Evolutionary conservation across 2,113 vertebrate species (phyloP), one percentile per base, ranked within the genome.

Genomic region (Lophochroa leadbeateri): DNA sequence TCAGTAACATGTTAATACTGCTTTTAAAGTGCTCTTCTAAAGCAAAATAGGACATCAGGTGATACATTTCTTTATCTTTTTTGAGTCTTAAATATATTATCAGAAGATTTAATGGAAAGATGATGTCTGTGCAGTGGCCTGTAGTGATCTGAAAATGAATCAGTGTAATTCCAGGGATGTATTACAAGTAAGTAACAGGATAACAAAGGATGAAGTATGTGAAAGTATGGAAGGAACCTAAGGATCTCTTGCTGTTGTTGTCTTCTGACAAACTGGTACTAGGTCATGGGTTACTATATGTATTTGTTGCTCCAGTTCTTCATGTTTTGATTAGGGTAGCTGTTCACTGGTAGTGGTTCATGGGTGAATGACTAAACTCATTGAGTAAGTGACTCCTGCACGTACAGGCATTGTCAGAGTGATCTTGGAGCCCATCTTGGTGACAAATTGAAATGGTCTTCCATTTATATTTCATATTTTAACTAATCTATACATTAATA

Each of bases 151-250:
- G 24, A 88, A 74, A 92, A 86, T 61, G 47, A 52, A 47, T 33
- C 68, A 63, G 31, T 91, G n/a, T 86, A 88, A 85, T 72, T 93
- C 57, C 88, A 94, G 71, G 52, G 85, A 33, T 76, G 4, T 46
- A 35, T 80, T 90, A 29, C 15, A 77, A 92, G 84, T n/a, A 78
- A 86, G n/a, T 74, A 76, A 37, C 7, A 91, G 80, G 91, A 76
- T 76, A 76, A 80, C 16, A 11, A 46, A 83, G 37, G 31, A 89
- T 91, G 69, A 84, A 46, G 14, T 89, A 24, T 84, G 53, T 84
- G 37, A 39, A 82, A 83, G 12, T 83, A 57, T 37, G 24, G 86
- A 91, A 91, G 17, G 39, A 94, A 43, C 37, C 33, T 43, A 46
- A 58, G 21, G 72, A 41, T 65, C 24, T 64, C 43, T 71, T 50